A percentile compares a stretch with the other conserved stretches of the same genome.
phyloP scores from a whole-genome alignment of 2,797 vertebrate species.

The Miichthys miiuy region DNA sequence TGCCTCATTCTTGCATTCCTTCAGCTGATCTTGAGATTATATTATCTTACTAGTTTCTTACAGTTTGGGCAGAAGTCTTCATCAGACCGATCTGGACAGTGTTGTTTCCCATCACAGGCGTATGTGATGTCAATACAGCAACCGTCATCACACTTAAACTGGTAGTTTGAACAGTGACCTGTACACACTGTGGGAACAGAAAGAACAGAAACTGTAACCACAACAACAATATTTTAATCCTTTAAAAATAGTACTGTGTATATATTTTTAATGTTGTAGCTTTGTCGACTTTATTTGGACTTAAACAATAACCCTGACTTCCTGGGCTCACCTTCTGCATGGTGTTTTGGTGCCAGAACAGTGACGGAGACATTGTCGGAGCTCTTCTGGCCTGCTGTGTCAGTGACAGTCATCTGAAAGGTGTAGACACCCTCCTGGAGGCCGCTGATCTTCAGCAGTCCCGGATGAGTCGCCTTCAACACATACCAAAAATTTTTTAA shows the following conservation, averaged over 20 bases:
- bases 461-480: conserved; percentile 90
- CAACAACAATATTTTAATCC: background rate
- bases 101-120: conserved; percentile 92
- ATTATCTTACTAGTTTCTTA: conserved; percentile 75
- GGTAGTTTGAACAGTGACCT: conserved; percentile 91
- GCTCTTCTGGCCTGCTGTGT: conserved; percentile 89
- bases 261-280: background rate
- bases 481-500: background rate
- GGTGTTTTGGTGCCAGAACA: conserved; percentile 87
- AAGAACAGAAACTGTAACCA: background rate
- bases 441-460: conserved; percentile 91
- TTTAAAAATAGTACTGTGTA: background rate
- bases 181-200: conserved; percentile 85
- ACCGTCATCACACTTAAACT: conserved; percentile 95
- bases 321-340: conserved; percentile 84
- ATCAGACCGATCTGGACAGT: conserved; percentile 95
- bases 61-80: conserved; percentile 95
- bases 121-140: conserved; percentile 97
- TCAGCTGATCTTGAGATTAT: background rate
- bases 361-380: conserved; percentile 94
- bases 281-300: background rate
- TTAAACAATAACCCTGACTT: background rate
- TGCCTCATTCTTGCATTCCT: background rate
- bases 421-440: conserved; percentile 90
- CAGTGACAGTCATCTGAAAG: conserved; percentile 93